Percentiles rank a stretch among this genome's conserved stretches.
Evolutionary conservation across 2,113 vertebrate species (phyloP).

Genomic region (Aplodontia rufa): DNA sequence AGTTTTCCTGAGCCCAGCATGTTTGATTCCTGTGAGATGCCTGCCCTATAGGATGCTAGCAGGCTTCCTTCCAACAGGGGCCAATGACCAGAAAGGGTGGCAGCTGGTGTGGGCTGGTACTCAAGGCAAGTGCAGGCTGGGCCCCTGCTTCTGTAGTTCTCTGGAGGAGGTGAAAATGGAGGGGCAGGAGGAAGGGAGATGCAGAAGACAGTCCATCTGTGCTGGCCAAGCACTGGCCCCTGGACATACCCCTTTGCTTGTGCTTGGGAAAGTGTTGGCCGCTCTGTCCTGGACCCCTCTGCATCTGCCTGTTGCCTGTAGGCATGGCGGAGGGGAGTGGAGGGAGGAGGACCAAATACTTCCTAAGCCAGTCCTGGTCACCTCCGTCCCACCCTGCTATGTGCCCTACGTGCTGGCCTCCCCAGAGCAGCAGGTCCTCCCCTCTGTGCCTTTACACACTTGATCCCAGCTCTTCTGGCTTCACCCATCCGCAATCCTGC

Average conservation of each 20-base stretch:
- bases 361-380: background rate
- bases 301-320: background rate
- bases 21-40: background rate
- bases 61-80: background rate
- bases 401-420: background rate
- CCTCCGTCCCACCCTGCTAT: background rate
- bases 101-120: rapidly evolving
- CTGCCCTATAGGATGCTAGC: background rate
- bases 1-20: background rate
- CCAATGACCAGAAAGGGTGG: background rate
- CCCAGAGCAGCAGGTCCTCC: background rate
- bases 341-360: background rate
- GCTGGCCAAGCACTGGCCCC: background rate
- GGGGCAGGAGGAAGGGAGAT: rapidly evolving
- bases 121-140: background rate
- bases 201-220: background rate
- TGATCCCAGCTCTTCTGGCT: background rate
- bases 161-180: background rate
- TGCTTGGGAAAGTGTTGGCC: too few relatives aligned
- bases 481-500: background rate
- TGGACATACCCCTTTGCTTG: background rate
- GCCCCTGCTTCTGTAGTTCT: background rate
- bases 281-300: background rate
- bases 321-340: background rate
- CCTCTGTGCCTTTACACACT: background rate